Evolutionary conservation across 1,140 invertebrate genomes (phyloP).

Genomic region (Drosophila repleta): DNA sequence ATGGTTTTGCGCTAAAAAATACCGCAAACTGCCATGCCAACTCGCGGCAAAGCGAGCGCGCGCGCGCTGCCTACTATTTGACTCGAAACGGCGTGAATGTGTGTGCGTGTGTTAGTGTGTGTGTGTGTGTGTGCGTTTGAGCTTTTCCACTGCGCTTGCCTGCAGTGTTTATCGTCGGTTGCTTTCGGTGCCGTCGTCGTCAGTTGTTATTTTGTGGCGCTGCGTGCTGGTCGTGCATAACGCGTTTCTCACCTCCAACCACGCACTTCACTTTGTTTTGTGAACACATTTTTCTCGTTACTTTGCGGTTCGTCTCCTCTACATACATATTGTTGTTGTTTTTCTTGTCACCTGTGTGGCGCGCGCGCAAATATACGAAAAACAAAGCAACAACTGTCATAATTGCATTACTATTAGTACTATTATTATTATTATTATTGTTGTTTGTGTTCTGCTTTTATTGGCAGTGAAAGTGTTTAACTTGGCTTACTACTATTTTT

Average conservation of each 20-base stretch:
- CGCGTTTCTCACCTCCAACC: constrained; percentile 33
- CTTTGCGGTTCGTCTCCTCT: constrained; percentile 25
- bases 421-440: no score
- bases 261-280: constrained; percentile 35
- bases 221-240: constrained; percentile 62
- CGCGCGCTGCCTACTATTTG: background rate
- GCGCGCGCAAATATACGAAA: constrained; percentile 37
- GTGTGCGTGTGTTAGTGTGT: constrained; percentile 9
- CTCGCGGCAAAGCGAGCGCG: constrained; percentile 9
- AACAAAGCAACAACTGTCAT: constrained; percentile 32
- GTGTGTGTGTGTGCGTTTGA: constrained; percentile 4
- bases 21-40: constrained; percentile 16
- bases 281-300: constrained; percentile 24
- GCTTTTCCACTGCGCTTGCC: constrained; percentile 55
- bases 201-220: constrained; percentile 57
- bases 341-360: constrained; percentile 19
- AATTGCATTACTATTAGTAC: no score
- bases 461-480: constrained; percentile 52
- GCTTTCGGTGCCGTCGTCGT: constrained; percentile 37
- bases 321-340: constrained; percentile 3
- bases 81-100: constrained; percentile 14
- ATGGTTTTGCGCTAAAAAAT: background rate
- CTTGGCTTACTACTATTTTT: constrained; percentile 12
- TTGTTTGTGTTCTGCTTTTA: constrained; percentile 32
- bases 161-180: constrained; percentile 50